Evolutionary conservation across 2,113 vertebrate genomes (phyloP).

Genomic region (Nymphicus hollandicus): DNA sequence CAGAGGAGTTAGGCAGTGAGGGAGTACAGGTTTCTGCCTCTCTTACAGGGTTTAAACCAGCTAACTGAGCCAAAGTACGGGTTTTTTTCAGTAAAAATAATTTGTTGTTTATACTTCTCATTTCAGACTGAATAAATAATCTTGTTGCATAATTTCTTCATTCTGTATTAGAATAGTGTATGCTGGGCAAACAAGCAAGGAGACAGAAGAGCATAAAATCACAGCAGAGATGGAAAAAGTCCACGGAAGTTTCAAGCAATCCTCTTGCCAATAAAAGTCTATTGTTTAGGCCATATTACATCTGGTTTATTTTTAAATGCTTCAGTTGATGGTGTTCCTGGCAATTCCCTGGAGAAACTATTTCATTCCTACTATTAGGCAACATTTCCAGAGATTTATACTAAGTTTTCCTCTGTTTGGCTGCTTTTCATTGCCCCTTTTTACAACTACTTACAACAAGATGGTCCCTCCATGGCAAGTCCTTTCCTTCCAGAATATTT

Average conservation of each 20-base stretch:
- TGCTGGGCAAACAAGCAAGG: not conserved
- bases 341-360: not conserved
- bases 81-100: not conserved
- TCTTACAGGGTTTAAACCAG: not conserved
- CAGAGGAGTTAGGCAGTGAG: not conserved
- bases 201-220: not conserved
- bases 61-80: not conserved
- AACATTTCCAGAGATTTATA: not conserved
- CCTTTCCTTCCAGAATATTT: not conserved
- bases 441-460: not conserved
- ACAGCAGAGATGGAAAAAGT: not conserved
- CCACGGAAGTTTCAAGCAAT: not conserved
- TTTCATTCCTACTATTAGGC: not conserved
- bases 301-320: not conserved
- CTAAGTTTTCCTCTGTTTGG: not conserved
- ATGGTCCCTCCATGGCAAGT: not conserved
- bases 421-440: not conserved
- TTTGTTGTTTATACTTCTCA: not conserved
- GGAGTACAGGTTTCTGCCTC: not conserved
- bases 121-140: not conserved
- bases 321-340: not conserved
- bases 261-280: not conserved
- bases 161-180: not conserved
- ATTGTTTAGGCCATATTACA: not conserved
- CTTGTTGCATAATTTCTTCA: not conserved